Base-by-base conservation (phyloP, 2,797 vertebrate species). In the Holocentrus rufus region DNA sequence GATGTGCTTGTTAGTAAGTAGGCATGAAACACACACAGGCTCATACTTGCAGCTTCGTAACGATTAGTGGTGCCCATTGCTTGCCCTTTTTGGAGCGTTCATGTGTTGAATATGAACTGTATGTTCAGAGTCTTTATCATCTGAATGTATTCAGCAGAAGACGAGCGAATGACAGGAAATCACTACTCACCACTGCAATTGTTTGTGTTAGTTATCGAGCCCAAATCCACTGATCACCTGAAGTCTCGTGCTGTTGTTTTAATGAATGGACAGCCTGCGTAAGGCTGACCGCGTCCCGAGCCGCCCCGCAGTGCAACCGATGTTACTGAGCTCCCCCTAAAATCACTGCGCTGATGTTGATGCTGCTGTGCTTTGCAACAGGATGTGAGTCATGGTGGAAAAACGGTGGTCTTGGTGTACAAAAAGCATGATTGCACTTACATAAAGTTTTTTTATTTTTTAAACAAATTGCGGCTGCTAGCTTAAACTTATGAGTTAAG, bases 1-100 rank as follows among this genome's bases (percentile, higher is more conserved):
- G 84, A 90, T 92, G 91, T 89, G 85, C 91, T 93, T 92, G 90
- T 93, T 92, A 90, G 90, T 30, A 73, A 80, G 82, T 82, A 89
- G 83, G 76, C 81, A 79, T 68, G 77, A 82, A 88, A 82, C 79
- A 77, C 79, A 77, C 31, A 61, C 72, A 17, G 70, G 59, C 60
- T 77, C 31, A 30, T 65, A 57, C 82, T 81, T 65, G 76, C 76
- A 50, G 79, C 53, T 76, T 74, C 65, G 4, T 66, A 54, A 69
- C 70, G 76, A 86, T 85, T 82, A 86, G 69, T 39, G 58, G 52
- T 72, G 71, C n/a, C 61, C 49, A 1, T 79, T 80, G 62, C 47
- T 72, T 61, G 47, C 27, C 57, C 39, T 80, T 61, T 80, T 23
- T 60, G 64, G 61, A 34, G 55, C 54, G 3, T 46, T 65, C 4